Conservation (phyloP, 2,888 invertebrate genomes). For the Barypeithes pellucidus region DNA sequence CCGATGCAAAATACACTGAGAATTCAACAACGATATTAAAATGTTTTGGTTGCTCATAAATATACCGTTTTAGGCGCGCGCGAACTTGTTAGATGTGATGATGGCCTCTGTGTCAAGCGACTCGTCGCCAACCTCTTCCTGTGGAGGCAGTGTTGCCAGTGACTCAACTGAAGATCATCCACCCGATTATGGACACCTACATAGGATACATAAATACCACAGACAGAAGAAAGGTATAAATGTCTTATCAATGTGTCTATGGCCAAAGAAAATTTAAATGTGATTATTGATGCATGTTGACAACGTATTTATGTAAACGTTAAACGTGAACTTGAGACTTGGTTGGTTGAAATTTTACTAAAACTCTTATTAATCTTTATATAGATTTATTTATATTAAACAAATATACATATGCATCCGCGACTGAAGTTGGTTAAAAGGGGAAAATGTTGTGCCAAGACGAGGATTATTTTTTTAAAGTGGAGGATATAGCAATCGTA, state of each 20-base stretch:
- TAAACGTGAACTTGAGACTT: not conserved
- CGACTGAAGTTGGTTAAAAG: too few species aligned
- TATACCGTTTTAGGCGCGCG: conserved; percentile 76
- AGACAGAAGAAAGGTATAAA: conserved; percentile 83
- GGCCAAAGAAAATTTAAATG: not conserved
- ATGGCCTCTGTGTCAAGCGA: conserved; percentile 79
- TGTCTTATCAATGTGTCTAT: not conserved
- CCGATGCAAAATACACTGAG: too few species aligned
- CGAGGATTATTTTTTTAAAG: too few species aligned
- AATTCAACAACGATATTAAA: too few species aligned
- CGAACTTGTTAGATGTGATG: conserved; percentile 85
- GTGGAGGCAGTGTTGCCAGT: conserved; percentile 77
- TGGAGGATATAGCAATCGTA: too few species aligned
- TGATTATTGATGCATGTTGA: not conserved
- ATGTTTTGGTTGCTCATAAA: too few species aligned
- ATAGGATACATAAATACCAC: conserved; percentile 79
- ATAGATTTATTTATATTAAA: too few species aligned
- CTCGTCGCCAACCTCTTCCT: conserved; percentile 79
- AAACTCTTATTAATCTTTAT: too few species aligned
- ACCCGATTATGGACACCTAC: conserved; percentile 80
- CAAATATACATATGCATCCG: too few species aligned
- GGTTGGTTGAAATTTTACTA: not conserved
- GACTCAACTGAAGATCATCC: conserved; percentile 76
- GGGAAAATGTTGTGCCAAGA: too few species aligned
- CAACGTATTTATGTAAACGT: not conserved